phyloP scores from a whole-genome alignment of 2,888 invertebrate species.

The Eurois occulta region DNA sequence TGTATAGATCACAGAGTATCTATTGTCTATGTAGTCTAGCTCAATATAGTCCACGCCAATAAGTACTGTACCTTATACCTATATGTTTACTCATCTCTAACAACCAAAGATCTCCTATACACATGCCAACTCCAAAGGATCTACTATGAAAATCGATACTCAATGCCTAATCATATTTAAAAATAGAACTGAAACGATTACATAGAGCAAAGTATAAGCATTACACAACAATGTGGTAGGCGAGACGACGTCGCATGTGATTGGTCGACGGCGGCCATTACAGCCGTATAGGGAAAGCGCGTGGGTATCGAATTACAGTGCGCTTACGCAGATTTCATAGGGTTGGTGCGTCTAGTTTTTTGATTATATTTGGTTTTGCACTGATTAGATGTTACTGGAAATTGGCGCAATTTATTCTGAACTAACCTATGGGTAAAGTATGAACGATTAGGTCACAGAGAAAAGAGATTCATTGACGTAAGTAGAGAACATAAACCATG shows the following conservation, averaged over 20 bases:
- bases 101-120: background rate
- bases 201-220: constrained; percentile 58
- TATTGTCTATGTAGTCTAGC: background rate
- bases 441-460: background rate
- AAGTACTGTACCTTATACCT: too few species aligned
- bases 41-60: background rate
- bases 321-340: constrained; percentile 67
- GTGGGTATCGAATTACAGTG: constrained; percentile 82
- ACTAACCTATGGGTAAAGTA: background rate
- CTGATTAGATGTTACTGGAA: background rate
- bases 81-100: background rate
- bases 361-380: background rate
- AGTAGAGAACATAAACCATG: background rate
- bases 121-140: constrained; percentile 8
- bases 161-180: constrained; percentile 50
- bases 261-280: constrained; percentile 81
- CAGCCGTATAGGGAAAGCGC: constrained; percentile 84
- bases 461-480: background rate
- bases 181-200: constrained; percentile 59
- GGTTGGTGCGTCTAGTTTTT: constrained; percentile 35
- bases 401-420: background rate
- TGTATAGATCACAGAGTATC: too few species aligned
- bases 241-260: constrained; percentile 75
- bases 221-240: constrained; percentile 73
- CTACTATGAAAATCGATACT: constrained; percentile 22